Conservation (phyloP, 2,113 vertebrate species). For the Pycnonotus jocosus region DNA sequence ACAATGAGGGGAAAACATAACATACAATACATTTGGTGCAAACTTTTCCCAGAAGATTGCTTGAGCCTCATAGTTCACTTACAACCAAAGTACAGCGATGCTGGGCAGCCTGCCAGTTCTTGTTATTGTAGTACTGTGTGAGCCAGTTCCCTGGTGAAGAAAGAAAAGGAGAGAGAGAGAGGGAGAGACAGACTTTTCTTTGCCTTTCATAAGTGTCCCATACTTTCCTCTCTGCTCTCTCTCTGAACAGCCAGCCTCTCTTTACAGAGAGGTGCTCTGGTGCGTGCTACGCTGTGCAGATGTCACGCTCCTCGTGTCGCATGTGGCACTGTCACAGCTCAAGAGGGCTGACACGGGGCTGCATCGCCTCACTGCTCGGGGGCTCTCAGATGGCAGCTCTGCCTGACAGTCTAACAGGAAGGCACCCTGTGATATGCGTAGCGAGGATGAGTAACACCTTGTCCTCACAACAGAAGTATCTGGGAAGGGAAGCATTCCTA, state of each 20-base stretch:
- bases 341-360: background rate
- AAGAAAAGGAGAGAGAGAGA: background rate
- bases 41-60: constrained; percentile 44
- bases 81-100: background rate
- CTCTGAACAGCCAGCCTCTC: background rate
- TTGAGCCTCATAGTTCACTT: background rate
- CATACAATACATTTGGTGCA: background rate
- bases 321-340: background rate
- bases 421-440: background rate
- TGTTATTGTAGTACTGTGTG: constrained; percentile 34
- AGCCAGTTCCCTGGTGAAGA: background rate
- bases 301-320: background rate
- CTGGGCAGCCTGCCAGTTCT: background rate
- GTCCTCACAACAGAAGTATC: constrained; percentile 6
- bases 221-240: background rate
- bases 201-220: background rate
- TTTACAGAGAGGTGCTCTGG: background rate
- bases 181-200: background rate
- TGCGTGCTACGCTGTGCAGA: background rate
- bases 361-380: background rate
- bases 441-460: constrained; percentile 43
- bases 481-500: background rate
- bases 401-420: constrained; percentile 7
- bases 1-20: background rate
- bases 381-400: constrained; percentile 18